phyloP scores from a whole-genome alignment of 2,113 vertebrate species.

The Terrapene triunguis region DNA sequence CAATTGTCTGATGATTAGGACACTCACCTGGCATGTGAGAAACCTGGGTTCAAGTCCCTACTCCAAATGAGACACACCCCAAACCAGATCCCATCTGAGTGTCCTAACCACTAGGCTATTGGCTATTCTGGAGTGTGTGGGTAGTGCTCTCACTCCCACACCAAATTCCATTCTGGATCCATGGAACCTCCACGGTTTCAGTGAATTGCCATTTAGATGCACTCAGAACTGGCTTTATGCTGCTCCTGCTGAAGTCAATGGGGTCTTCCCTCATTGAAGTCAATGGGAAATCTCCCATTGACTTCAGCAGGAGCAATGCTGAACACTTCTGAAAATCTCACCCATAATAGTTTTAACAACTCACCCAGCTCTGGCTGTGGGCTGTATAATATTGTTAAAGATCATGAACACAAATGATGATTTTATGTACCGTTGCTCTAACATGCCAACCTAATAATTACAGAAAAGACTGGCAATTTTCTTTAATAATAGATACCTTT shows the following conservation, averaged over 20 bases:
- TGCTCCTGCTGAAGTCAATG: background rate
- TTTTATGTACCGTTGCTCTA: background rate
- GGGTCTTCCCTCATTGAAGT: background rate
- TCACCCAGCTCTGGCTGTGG: background rate
- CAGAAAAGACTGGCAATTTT: background rate
- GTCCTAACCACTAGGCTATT: background rate
- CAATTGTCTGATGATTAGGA: background rate
- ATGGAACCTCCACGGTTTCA: background rate
- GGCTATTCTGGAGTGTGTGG: background rate
- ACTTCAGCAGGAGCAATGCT: background rate
- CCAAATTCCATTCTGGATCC: background rate
- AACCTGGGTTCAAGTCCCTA: background rate
- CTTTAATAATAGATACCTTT: background rate
- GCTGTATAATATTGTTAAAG: accelerated
- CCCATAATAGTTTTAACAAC: background rate
- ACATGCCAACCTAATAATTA: background rate
- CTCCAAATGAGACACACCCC: background rate
- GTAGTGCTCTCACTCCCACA: background rate
- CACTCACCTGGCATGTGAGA: background rate
- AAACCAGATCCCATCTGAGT: background rate
- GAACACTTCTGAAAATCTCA: background rate
- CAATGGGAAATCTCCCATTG: background rate
- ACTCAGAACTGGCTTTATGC: background rate
- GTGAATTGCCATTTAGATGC: background rate
- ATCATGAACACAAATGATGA: background rate